phyloP scores from a whole-genome alignment of 2,797 vertebrate genomes.

The Vireo griseus region DNA sequence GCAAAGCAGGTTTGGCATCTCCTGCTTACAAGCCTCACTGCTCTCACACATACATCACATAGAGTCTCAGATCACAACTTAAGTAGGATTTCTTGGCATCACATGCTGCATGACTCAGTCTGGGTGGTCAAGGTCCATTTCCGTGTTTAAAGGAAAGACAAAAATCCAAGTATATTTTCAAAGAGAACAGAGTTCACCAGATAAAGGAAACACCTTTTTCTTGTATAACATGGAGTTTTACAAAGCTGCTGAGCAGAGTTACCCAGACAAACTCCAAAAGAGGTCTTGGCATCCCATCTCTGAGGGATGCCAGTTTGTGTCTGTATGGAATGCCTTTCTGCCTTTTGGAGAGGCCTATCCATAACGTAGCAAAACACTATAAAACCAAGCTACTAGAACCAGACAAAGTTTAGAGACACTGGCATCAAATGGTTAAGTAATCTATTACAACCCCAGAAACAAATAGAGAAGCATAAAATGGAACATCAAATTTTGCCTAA shows the following conservation, averaged over 20 bases:
- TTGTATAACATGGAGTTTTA: neutral
- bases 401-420: neutral
- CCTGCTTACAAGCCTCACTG: neutral
- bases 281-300: neutral
- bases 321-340: neutral
- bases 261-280: neutral
- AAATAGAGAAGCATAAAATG: neutral
- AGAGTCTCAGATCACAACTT: neutral
- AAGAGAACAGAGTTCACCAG: neutral
- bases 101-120: neutral
- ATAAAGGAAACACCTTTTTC: neutral
- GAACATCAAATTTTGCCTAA: neutral
- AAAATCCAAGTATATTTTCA: neutral
- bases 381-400: neutral
- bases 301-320: neutral
- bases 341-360: neutral
- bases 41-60: neutral
- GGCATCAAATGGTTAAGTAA: neutral
- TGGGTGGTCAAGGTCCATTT: neutral
- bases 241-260: neutral
- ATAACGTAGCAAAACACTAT: neutral
- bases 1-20: neutral
- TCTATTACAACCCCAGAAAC: neutral
- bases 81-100: constrained; percentile 9
- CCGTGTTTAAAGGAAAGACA: neutral